Base-by-base conservation (phyloP, 2,797 vertebrate species). In the Lepidocolaptes lacrymiger region DNA sequence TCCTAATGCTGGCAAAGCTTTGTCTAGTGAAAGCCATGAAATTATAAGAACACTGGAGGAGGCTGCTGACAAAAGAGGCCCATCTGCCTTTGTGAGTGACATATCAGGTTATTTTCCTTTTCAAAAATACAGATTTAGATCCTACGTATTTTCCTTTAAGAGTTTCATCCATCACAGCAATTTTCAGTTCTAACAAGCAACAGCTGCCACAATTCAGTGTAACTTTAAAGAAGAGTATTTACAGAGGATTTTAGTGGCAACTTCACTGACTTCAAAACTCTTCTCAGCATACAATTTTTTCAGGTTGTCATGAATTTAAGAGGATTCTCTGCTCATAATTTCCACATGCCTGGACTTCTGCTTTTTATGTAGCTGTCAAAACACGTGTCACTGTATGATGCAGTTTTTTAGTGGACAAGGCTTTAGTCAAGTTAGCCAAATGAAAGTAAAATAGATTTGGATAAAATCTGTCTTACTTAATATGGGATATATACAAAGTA, bases 251-350 rank as follows among this genome's bases (percentile, higher is more conserved):
- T 94, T 79, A 95, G 59, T 62, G 64, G 67, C 51, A 88, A 66
- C 76, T 82, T 85, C 55, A 69, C 63, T 86, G 54, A 74, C 82
- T 93, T 91, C 91, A 95, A 87, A 95, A 91, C 79, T 94, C 69
- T 86, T 89, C 76, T 82, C 27, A 83, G 68, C 43, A 82, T 77
- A 63, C 8, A 80, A 63, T 83, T 89, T 91, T 94, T 94, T 95
- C 87, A 93, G 83, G 80, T 93, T 93, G 87, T 91, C 85, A 85
- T 68, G 73, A 94, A 89, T 81, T 88, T 74, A 77, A 84, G 56
- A 89, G 63, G 80, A 78, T 91, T 86, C 36, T 92, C 41, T 89
- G 15, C 36, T 88, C 72, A 64, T 71, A 44, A 14, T 91, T 93
- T 74, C 68, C 46, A 56, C 46, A 54, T 71, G 34, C 56, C 24